phyloP scores from a whole-genome alignment of 2,797 vertebrate species.

The Premnoplex brunnescens region DNA sequence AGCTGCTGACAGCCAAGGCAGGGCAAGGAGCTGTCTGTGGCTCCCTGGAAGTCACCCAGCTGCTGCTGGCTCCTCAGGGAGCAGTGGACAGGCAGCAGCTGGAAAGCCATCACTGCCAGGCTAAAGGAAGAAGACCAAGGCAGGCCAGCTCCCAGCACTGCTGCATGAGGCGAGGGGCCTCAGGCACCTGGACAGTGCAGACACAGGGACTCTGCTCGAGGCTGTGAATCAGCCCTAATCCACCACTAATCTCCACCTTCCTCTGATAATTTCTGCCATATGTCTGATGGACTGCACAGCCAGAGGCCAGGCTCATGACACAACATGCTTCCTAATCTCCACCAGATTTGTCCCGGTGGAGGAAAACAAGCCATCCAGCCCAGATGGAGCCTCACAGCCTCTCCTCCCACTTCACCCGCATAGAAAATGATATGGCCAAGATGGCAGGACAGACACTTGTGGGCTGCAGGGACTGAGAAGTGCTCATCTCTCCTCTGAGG shows the following conservation, averaged over 20 bases:
- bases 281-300: conserved; percentile 17
- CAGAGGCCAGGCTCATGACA: neutral
- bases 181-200: neutral
- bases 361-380: neutral
- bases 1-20: neutral
- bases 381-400: neutral
- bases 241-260: conserved; percentile 46
- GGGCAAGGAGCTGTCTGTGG: neutral
- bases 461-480: neutral
- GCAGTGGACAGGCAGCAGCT: neutral
- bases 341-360: neutral
- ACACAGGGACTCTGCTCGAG: neutral
- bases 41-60: neutral
- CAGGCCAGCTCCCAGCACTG: neutral
- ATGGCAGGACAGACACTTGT: neutral
- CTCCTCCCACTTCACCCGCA: neutral
- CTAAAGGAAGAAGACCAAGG: neutral
- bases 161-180: neutral
- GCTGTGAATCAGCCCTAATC: conserved; percentile 29
- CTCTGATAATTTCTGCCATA: conserved; percentile 56
- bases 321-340: neutral
- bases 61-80: neutral
- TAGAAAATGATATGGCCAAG: neutral
- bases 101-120: neutral
- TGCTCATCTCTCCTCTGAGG: neutral